phyloP scores from a whole-genome alignment of 2,797 vertebrate species.

The Otolemur crassicaudatus region DNA sequence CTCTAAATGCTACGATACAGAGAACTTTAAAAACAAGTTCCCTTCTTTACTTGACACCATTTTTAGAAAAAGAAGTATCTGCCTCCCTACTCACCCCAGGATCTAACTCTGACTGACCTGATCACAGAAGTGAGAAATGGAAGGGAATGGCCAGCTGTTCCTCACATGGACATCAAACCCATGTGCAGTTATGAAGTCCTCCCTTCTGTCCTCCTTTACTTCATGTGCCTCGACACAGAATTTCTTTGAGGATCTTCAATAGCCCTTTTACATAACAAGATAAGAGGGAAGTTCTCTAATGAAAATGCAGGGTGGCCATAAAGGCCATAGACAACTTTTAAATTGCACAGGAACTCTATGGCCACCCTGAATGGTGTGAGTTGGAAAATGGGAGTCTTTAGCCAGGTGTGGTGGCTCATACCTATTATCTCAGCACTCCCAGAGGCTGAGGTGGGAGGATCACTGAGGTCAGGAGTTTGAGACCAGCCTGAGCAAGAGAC shows the following conservation, averaged over 20 bases:
- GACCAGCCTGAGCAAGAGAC: neutral
- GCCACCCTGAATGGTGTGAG: neutral
- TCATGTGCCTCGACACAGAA: neutral
- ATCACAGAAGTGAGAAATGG: neutral
- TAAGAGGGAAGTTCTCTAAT: neutral
- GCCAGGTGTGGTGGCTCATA: neutral
- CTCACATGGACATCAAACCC: neutral
- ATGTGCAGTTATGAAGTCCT: neutral
- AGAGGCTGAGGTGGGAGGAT: neutral
- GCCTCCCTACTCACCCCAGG: neutral
- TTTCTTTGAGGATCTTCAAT: neutral
- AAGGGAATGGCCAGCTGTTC: neutral
- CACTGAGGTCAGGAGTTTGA: neutral
- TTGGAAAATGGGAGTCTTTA: neutral
- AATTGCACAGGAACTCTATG: too few relatives aligned
- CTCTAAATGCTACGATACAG: neutral
- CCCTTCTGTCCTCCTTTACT: neutral
- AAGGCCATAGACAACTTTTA: too few relatives aligned
- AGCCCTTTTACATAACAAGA: neutral
- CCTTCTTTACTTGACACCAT: neutral
- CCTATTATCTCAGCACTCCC: neutral
- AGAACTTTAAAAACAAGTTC: neutral
- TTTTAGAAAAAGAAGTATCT: neutral
- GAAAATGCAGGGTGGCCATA: neutral
- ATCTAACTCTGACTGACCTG: too few relatives aligned